phyloP scores from a whole-genome alignment of 2,113 vertebrate species.

The Thamnophis sirtalis region DNA sequence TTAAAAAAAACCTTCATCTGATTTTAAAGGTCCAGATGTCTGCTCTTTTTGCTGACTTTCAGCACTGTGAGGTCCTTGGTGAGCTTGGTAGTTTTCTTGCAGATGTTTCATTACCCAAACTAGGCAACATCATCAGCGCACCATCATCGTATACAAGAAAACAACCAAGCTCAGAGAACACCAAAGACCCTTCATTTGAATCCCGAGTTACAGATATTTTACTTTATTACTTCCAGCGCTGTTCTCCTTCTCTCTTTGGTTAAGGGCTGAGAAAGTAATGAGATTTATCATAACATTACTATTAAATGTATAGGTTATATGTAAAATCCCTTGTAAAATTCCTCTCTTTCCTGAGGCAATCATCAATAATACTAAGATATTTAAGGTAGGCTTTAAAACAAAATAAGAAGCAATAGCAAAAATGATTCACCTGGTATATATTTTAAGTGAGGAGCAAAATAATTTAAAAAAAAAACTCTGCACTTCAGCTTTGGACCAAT shows the following conservation, averaged over 20 bases:
- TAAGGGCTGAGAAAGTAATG: background rate
- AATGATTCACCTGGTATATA: conserved; percentile 11
- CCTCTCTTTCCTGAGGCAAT: background rate
- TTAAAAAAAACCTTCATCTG: background rate
- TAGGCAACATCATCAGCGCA: background rate
- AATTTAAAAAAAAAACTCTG: background rate
- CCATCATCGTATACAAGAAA: background rate
- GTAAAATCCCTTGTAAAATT: conserved; percentile 3
- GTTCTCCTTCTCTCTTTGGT: background rate
- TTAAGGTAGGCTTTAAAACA: conserved; percentile 17
- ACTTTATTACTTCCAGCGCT: background rate
- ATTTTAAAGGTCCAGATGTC: conserved; percentile 11
- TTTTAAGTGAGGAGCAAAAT: conserved; percentile 2
- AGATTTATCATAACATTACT: background rate
- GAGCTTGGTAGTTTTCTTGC: background rate
- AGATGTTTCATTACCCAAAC: background rate
- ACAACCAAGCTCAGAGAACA: background rate
- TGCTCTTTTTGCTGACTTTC: background rate
- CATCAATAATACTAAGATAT: conserved; percentile 18
- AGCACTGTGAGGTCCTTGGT: background rate
- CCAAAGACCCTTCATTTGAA: background rate
- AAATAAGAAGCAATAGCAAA: background rate
- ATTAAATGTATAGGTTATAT: too few relatives aligned
- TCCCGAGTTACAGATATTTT: background rate
- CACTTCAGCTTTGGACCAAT: conserved; percentile 9